Evolutionary conservation across 2,113 vertebrate genomes (phyloP).

Genomic region (Stomatorhinus ivindoensis): DNA sequence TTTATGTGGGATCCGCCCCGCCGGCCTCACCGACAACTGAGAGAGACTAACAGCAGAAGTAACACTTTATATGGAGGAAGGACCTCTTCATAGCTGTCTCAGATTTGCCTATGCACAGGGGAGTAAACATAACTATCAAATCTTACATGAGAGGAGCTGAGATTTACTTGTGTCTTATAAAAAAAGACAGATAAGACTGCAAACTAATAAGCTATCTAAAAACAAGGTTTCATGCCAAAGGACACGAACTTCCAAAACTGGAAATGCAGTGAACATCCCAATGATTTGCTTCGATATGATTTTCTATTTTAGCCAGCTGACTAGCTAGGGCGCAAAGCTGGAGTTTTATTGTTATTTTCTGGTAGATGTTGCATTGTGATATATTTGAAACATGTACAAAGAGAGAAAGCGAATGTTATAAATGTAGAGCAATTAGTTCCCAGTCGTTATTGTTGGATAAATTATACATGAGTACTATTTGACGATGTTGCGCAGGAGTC

Average conservation of each 20-base stretch:
- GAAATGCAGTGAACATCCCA: not conserved
- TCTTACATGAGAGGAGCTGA: not conserved
- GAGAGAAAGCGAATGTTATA: not conserved
- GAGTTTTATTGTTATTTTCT: not conserved
- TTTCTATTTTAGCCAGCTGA: slow-evolving; percentile 5
- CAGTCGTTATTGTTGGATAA: not conserved
- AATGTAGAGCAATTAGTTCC: not conserved
- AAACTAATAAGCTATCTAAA: not conserved
- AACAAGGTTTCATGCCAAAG: not conserved
- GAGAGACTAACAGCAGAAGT: slow-evolving; percentile 48
- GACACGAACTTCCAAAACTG: not conserved
- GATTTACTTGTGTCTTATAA: not conserved
- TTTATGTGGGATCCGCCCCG: slow-evolving; percentile 64
- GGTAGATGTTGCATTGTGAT: not conserved
- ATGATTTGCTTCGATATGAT: not conserved
- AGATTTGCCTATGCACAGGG: slow-evolving; percentile 35
- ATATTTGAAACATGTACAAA: not conserved
- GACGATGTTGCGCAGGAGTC: not conserved
- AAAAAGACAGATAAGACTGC: not conserved
- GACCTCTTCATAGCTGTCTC: slow-evolving; percentile 38
- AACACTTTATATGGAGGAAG: slow-evolving; percentile 60
- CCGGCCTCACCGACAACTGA: slow-evolving; percentile 74
- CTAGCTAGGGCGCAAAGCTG: not conserved
- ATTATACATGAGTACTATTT: not conserved
- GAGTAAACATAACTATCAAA: not conserved